Percentiles rank a stretch among this genome's conserved stretches.
phyloP scores from a whole-genome alignment of 2,888 invertebrate species.

The Xylocampa areola region DNA sequence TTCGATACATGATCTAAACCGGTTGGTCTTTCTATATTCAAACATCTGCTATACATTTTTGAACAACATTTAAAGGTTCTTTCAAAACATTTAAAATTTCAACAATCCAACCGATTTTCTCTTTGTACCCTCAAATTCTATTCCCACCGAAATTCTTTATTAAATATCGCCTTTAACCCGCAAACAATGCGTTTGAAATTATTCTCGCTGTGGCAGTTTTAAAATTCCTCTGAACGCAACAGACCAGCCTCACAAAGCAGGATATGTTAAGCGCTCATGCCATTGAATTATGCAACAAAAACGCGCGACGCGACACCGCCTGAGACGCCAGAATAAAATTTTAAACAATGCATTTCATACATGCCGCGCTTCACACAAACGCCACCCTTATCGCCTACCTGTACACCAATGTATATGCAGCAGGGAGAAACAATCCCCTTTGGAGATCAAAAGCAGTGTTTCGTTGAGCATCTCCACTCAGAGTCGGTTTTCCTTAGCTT shows the following conservation, averaged over 20 bases:
- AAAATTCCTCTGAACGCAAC: constrained; percentile 63
- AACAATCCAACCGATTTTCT: constrained; percentile 19
- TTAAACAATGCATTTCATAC: constrained; percentile 72
- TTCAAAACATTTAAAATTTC: constrained; percentile 10
- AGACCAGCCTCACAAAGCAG: constrained; percentile 65
- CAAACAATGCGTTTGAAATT: constrained; percentile 57
- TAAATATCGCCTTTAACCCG: constrained; percentile 49
- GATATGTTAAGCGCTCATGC: constrained; percentile 70
- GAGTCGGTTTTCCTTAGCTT: constrained; percentile 35
- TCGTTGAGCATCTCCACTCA: constrained; percentile 47
- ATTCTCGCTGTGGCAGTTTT: constrained; percentile 59
- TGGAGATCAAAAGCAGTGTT: constrained; percentile 69
- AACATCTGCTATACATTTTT: no score
- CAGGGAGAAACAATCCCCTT: constrained; percentile 60
- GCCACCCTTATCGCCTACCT: constrained; percentile 54
- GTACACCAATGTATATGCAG: constrained; percentile 54
- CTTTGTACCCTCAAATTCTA: constrained; percentile 42
- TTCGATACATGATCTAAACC: no score
- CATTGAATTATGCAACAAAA: constrained; percentile 78
- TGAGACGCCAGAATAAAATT: constrained; percentile 68
- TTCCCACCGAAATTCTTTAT: constrained; percentile 50
- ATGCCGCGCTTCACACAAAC: constrained; percentile 49
- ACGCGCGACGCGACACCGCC: constrained; percentile 64
- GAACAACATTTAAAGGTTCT: constrained; percentile 2
- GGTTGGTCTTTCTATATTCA: no score